A percentile compares a stretch with the other conserved stretches of the same genome.
Evolutionary conservation across 2,888 invertebrate genomes (phyloP).

Genomic region (Drosophila multiciliata): DNA sequence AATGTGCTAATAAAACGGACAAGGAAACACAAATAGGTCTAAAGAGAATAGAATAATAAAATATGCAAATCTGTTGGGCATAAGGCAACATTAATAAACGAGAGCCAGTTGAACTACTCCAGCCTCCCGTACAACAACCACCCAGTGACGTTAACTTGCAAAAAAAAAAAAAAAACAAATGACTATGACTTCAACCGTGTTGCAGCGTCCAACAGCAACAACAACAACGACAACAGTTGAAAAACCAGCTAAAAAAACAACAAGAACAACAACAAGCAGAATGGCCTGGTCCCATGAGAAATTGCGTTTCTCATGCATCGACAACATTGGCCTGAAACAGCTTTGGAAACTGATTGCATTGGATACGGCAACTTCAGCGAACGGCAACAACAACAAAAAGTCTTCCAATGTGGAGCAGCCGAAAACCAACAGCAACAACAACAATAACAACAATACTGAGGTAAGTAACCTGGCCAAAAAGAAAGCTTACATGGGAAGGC

Average conservation of each 20-base stretch:
- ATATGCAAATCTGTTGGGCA: slow-evolving; percentile 72
- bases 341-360: slow-evolving; percentile 85
- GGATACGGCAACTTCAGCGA: slow-evolving; percentile 69
- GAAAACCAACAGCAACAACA: slow-evolving; percentile 47
- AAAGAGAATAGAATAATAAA: slow-evolving; percentile 21
- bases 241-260: slow-evolving; percentile 47
- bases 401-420: slow-evolving; percentile 55
- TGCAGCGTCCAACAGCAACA: slow-evolving; percentile 70
- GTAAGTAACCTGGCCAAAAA: slow-evolving; percentile 67
- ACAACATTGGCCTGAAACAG: slow-evolving; percentile 84
- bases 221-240: slow-evolving; percentile 30
- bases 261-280: slow-evolving; percentile 50
- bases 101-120: slow-evolving; percentile 9
- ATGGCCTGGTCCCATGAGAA: slow-evolving; percentile 85
- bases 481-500: slow-evolving; percentile 43
- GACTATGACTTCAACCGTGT: slow-evolving; percentile 85
- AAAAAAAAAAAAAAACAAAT: slow-evolving; percentile 43
- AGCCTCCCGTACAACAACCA: slow-evolving; percentile 28
- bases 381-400: slow-evolving; percentile 40
- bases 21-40: slow-evolving; percentile 42
- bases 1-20: slow-evolving; percentile 39
- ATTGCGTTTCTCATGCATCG: slow-evolving; percentile 84
- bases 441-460: slow-evolving; percentile 70
- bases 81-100: slow-evolving; percentile 33
- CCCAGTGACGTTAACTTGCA: neutral